Evolutionary conservation across 2,888 invertebrate species (phyloP).

Genomic region (Lithophane socia): DNA sequence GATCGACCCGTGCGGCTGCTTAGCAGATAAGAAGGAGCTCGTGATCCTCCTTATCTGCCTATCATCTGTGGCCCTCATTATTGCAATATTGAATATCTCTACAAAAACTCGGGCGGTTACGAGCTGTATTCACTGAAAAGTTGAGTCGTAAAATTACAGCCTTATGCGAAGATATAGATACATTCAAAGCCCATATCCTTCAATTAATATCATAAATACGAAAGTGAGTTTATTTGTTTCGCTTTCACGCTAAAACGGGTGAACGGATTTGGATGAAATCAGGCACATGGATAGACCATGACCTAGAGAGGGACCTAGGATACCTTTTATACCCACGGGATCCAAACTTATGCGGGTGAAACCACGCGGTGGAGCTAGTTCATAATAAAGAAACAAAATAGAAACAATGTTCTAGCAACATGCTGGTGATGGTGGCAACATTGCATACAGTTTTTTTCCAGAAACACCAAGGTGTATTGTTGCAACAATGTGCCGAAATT

Average conservation of each 20-base stretch:
- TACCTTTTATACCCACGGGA: no score
- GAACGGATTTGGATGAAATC: no score
- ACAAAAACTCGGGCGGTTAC: not conserved
- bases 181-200: no score
- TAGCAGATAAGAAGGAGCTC: no score
- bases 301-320: no score
- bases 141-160: not conserved
- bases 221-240: no score
- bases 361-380: no score
- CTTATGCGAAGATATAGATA: not conserved
- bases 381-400: not conserved
- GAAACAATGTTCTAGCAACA: not conserved
- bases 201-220: no score
- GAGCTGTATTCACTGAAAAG: not conserved
- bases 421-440: not conserved
- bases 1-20: no score
- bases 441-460: not conserved
- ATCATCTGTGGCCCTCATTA: not conserved
- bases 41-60: not conserved
- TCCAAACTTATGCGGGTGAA: no score
- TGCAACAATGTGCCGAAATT: not conserved
- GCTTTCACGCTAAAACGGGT: no score
- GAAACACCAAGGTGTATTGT: not conserved
- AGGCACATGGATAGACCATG: no score
- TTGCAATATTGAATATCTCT: not conserved